phyloP scores from a whole-genome alignment of 2,113 vertebrate genomes.

The Phalacrocorax aristotelis region DNA sequence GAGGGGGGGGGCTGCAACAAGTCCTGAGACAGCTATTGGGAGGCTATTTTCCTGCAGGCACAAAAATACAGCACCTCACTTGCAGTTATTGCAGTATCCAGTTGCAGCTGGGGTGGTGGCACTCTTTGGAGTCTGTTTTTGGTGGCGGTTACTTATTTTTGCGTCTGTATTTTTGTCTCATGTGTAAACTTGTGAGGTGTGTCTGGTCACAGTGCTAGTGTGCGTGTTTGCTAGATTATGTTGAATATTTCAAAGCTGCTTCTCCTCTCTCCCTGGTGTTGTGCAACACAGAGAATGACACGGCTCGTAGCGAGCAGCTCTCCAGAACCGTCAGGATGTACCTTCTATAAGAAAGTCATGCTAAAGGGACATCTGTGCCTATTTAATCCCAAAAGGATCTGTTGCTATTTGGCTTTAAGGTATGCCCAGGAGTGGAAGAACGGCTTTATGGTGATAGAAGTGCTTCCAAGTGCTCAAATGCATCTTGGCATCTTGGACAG shows the following conservation, averaged over 20 bases:
- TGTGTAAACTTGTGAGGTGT: not conserved
- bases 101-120: not conserved
- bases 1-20: not conserved
- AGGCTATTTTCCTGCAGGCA: not conserved
- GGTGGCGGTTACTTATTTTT: not conserved
- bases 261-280: not conserved
- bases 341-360: not conserved
- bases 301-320: not conserved
- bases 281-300: not conserved
- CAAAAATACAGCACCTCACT: not conserved
- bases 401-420: not conserved
- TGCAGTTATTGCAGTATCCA: not conserved
- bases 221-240: not conserved
- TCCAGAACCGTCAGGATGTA: not conserved
- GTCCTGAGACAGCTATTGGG: not conserved
- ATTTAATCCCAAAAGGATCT: not conserved
- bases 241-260: not conserved
- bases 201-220: not conserved
- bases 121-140: not conserved
- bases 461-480: not conserved
- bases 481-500: not conserved
- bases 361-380: not conserved
- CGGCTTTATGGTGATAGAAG: not conserved
- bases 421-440: not conserved
- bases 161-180: not conserved